Conservation (phyloP, 2,113 vertebrate genomes). For the Eurypyga helias region DNA sequence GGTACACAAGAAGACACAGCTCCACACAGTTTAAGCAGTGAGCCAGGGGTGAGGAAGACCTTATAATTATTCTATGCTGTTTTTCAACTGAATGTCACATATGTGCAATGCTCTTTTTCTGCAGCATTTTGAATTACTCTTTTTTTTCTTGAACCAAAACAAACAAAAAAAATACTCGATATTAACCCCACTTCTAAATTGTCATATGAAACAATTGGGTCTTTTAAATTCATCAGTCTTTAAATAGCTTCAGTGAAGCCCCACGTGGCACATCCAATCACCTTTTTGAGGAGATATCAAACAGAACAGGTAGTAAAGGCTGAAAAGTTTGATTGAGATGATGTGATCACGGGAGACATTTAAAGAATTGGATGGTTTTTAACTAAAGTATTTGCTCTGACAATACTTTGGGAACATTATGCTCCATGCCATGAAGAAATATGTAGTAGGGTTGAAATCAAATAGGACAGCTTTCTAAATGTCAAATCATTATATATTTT, state of each 20-base stretch:
- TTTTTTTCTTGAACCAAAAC: not conserved
- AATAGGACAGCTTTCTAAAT: not conserved
- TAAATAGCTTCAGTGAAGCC: conserved; percentile 21
- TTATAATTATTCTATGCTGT: not conserved
- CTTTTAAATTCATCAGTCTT: not conserved
- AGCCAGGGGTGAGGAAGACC: conserved; percentile 28
- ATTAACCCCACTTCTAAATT: not conserved
- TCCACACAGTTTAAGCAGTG: not conserved
- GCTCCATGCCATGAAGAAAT: not conserved
- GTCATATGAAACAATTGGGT: not conserved
- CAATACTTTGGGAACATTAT: not conserved
- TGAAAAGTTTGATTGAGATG: not conserved
- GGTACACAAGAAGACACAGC: not conserved
- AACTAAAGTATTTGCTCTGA: not conserved
- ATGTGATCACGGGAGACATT: not conserved
- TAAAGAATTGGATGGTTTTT: conserved; percentile 8
- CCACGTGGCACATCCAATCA: not conserved
- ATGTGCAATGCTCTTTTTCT: not conserved
- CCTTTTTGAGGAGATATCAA: not conserved
- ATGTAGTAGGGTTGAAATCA: not conserved
- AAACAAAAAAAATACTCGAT: not conserved
- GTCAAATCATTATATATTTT: not conserved
- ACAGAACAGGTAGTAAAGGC: not conserved
- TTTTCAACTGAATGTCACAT: not conserved
- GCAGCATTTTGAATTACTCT: not conserved